phyloP scores from a whole-genome alignment of 1,140 invertebrate genomes.

The Pristionchus pacificus region DNA sequence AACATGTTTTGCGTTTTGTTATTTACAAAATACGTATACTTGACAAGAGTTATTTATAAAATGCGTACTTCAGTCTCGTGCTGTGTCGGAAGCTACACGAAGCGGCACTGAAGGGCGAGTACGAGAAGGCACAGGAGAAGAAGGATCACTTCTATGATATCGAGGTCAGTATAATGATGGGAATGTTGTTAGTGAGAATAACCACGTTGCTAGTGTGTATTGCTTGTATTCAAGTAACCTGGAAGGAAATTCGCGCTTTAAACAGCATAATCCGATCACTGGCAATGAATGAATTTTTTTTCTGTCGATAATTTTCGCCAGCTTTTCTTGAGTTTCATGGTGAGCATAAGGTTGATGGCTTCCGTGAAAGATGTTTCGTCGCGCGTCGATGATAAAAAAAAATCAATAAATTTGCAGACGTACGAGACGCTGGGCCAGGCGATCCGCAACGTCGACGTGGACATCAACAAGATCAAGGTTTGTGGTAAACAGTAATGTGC shows the following conservation, averaged over 20 bases:
- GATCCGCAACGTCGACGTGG: conserved; percentile 42
- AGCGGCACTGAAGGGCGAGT: conserved; percentile 53
- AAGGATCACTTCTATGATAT: conserved; percentile 55
- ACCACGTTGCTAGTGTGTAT: no score
- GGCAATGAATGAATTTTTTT: neutral
- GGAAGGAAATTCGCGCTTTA: neutral
- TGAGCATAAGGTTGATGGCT: neutral
- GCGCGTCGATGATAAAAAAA: no score
- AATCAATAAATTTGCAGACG: conserved; percentile 49
- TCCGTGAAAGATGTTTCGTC: no score
- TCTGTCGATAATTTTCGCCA: neutral
- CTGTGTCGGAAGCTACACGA: conserved; percentile 55
- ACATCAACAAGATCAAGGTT: conserved; percentile 40
- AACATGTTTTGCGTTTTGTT: neutral
- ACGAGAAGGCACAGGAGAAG: conserved; percentile 45
- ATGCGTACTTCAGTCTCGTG: conserved; percentile 21
- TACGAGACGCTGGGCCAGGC: conserved; percentile 51
- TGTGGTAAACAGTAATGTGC: neutral
- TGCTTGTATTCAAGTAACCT: neutral
- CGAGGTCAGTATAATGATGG: conserved; percentile 44
- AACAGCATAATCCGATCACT: neutral
- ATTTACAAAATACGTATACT: neutral
- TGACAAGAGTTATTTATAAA: neutral
- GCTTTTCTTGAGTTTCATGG: conserved; percentile 9
- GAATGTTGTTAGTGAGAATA: no score